phyloP scores from a whole-genome alignment of 1,140 invertebrate species.

The Musca vetustissima region DNA sequence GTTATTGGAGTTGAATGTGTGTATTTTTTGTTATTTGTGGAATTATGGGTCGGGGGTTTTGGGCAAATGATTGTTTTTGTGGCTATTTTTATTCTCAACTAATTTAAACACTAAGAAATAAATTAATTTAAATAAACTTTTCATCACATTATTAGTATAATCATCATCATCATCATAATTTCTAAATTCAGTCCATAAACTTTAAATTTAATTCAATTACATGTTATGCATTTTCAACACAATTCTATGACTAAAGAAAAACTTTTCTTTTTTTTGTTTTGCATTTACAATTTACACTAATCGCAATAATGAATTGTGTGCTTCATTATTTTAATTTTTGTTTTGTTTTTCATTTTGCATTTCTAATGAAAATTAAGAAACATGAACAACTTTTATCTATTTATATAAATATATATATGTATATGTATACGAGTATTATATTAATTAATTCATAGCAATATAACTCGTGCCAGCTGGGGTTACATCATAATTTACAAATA shows the following conservation, averaged over 20 bases:
- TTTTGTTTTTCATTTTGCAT: neutral
- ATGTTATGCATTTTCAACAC: neutral
- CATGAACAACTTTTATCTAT: neutral
- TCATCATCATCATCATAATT: neutral
- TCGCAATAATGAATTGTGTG: too few relatives aligned
- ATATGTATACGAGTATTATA: constrained; percentile 1
- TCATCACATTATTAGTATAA: constrained; percentile 8
- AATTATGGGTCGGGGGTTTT: too few relatives aligned
- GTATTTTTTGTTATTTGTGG: too few relatives aligned
- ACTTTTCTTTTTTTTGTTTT: neutral
- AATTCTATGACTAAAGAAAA: neutral
- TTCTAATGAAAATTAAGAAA: neutral
- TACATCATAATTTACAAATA: constrained; percentile 39
- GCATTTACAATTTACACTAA: too few relatives aligned
- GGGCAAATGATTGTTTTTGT: too few relatives aligned
- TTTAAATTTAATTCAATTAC: neutral
- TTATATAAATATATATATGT: neutral
- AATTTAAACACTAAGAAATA: too few relatives aligned
- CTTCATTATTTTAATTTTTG: neutral
- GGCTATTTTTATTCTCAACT: too few relatives aligned
- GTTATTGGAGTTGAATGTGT: too few relatives aligned
- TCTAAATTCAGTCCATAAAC: too few relatives aligned
- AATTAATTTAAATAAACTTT: neutral
- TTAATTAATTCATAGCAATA: constrained; percentile 31
- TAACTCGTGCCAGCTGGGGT: constrained; percentile 64